Evolutionary conservation across 2,888 invertebrate genomes (phyloP), one percentile per base, ranked within the genome.

Genomic region (Troides oblongomaculatus): DNA sequence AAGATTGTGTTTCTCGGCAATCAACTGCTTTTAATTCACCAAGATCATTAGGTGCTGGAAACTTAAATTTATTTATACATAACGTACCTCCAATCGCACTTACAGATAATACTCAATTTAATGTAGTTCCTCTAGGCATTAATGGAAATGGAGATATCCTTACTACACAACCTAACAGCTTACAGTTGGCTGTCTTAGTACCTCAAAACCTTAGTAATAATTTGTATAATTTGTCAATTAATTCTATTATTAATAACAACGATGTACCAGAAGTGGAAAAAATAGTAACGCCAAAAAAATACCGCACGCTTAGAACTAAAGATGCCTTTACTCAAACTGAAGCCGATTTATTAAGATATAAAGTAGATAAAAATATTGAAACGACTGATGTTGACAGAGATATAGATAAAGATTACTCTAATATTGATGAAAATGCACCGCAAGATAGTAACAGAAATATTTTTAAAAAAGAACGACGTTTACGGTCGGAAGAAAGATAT

Each of bases 271-370:
- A 89, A n/a, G 74, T 83, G 7, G 81, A 81, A 60, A 92, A 88
- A 81, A 75, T 90, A 72, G 75, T 93, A 57, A 93, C 92, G 14
- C 93, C 93, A 62, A 85, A 90, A 53, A 93, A 92, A 82, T 93
- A 90, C 81, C 92, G 94, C 72, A 84, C 88, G 69, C 78, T 85
- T 70, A 88, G 85, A 74, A 88, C 90, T 69, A 94, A 94, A 78
- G 95, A 96, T 78, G 95, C 93, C 66, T 93, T 93, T 65, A 96
- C 96, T n/a, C 96, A 96, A 87, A 96, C 96, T 1, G 95, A 95
- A 73, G 74, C 77, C 66, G 83, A 74, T 70, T 66, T 83, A 57
- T 78, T 80, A 72, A 86, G 83, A 78, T 75, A 78, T 30, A 83
- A 82, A 30, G 80, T 76, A 8, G 86, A 86, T 71, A 89, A 83